Base-by-base conservation (phyloP, 2,113 vertebrate genomes). In the Dasypus novemcinctus region DNA sequence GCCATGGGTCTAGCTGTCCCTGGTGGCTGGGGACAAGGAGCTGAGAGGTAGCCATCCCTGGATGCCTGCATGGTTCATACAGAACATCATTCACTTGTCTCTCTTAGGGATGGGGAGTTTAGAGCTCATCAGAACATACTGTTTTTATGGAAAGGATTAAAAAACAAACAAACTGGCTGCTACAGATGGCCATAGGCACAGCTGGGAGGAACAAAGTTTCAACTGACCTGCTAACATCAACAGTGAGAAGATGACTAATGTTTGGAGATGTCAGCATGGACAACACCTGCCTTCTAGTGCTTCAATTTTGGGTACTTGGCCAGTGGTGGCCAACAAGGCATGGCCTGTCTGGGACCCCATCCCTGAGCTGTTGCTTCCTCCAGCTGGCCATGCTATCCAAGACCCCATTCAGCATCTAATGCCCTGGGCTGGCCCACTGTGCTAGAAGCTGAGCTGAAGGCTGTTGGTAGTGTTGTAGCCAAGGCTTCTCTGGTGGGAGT, bases 401-500 rank as follows among this genome's bases (percentile, higher is more conserved):
- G 57, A 43, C 33, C 14, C 3, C 31, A 23, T 7, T 66, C 76
- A 83, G 14, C 25, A 38, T 46, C 79, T 38, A 31, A 63, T 31
- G 13, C 74, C 61, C 25, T 54, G n/a, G n/a, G 31, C 57, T 83
- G 83, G 36, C 66, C 43, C 92, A 72, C 6, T 38, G 41, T 79
- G 38, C 63, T 91, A 20, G 52, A 69, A 41, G 36, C 61, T 29
- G 72, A 93, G 36, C 41, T 78, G 46, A 84, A 83, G 80, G 72
- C 68, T 88, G 20, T 11, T 38, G 63, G 59, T 20, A 64, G 63
- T n/a, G 25, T 69, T 82, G 2, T 23, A 52, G 85, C 91, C 89
- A 96, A 83, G 31, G n/a, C 78, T 64, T 75, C 52, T 80, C 25
- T 89, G 75, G 23, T 92, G 93, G 85, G 72, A 93, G 75, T 25